Base-by-base conservation (phyloP, 1,140 invertebrate species). In the Agrypnia vestita region DNA sequence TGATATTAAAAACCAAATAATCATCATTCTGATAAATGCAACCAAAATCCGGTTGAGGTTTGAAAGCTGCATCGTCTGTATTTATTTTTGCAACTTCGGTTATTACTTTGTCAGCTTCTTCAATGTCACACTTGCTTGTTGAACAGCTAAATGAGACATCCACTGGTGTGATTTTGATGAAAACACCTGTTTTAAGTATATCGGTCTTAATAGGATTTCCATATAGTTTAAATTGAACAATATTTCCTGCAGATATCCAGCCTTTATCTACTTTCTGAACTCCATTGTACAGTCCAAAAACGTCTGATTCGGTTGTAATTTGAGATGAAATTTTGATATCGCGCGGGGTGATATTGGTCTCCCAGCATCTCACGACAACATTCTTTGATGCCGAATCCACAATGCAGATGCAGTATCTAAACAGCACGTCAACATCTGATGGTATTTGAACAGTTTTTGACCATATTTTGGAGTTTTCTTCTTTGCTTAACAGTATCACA, bases 221-320 rank as follows among this genome's bases (percentile, higher is more conserved):
- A 84, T 94, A 94, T 84, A 98, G 90, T 86, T 97, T 96, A 64
- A 98, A 93, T 86, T 98, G 96, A 61, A 98, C 91, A 67, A 96
- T 90, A 44, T 94, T 95, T 86, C 98, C 96, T 77, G 93, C 91
- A 21, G 94, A 97, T 0, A 98, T 88, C 97, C 97, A 98, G 0
- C 97, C 97, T 71, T 92, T 91, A 84, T 95, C 94, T 10, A 96
- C 88, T 81, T 91, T 92, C 35, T 89, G 88, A 51, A 89, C 87
- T 15, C 91, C 90, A 84, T 93, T 92, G 86, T 92, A 90, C 80
- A 90, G 89, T 17, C 95, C 94, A 88, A 95, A 95, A 43, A 88
- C 89, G 82, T 92, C 89, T 61, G 84, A 85, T 51, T 83, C 84
- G 55, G 85, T 84, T 13, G 85, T 78, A 6, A 51, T 19, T 74